Evolutionary conservation across 2,888 invertebrate genomes (phyloP).

Genomic region (Phanerotoma sp.): DNA sequence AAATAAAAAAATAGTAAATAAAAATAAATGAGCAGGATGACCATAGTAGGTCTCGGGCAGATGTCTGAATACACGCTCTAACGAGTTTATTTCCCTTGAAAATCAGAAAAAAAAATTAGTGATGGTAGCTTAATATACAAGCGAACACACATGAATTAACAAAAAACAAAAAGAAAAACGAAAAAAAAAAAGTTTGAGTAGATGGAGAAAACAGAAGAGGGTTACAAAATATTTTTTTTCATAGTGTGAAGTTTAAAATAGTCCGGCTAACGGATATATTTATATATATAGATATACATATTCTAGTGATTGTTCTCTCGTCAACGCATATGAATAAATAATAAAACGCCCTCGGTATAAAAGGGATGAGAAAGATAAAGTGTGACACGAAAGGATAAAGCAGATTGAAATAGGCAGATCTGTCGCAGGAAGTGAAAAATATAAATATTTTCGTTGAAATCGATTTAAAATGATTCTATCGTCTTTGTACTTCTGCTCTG

Average conservation of each 20-base stretch:
- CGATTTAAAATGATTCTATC: conserved; percentile 15
- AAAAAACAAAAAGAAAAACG: conserved; percentile 11
- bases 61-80: conserved; percentile 41
- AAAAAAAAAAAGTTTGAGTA: too few relatives aligned
- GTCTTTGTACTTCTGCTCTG: too few relatives aligned
- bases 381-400: not conserved
- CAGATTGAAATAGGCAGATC: conserved; percentile 6
- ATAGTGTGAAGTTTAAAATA: conserved; percentile 34
- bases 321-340: conserved; percentile 54
- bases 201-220: not conserved
- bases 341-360: conserved; percentile 40
- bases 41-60: conserved; percentile 34
- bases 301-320: conserved; percentile 50
- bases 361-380: not conserved
- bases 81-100: conserved; percentile 35
- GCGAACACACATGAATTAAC: conserved; percentile 16
- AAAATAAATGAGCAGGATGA: too few relatives aligned
- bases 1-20: not conserved
- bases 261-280: too few relatives aligned
- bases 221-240: not conserved
- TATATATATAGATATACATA: too few relatives aligned
- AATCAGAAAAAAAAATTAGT: conserved; percentile 14
- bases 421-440: conserved; percentile 9
- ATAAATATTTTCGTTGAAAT: conserved; percentile 21
- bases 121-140: conserved; percentile 8